Evolutionary conservation across 2,888 invertebrate species (phyloP).

Genomic region (Hecatera dysodea): DNA sequence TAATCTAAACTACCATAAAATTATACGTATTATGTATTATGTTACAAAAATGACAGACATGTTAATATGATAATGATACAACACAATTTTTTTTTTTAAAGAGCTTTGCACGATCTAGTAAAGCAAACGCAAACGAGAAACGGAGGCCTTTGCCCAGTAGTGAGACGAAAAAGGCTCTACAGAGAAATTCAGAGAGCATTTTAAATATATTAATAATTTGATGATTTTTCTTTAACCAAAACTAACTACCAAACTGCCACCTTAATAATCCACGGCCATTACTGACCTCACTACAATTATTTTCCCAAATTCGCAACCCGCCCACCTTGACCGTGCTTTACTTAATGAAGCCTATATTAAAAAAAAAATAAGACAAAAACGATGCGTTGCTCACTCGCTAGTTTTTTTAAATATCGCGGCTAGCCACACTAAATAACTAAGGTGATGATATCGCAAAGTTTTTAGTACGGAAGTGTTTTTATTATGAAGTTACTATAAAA

Average conservation of each 20-base stretch:
- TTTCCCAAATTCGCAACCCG: conserved; percentile 41
- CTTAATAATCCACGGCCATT: conserved; percentile 31
- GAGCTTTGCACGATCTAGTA: neutral
- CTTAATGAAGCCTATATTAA: conserved; percentile 63
- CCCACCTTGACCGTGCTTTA: conserved; percentile 65
- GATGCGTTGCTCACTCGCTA: conserved; percentile 44
- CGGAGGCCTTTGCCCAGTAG: no score
- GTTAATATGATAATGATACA: conserved; percentile 13
- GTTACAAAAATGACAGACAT: neutral
- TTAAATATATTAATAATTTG: no score
- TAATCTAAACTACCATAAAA: neutral
- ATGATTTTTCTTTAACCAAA: neutral
- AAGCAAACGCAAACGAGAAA: no score
- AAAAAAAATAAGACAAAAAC: conserved; percentile 60
- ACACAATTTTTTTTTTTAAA: neutral
- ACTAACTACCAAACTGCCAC: neutral
- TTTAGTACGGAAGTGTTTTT: conserved; percentile 78
- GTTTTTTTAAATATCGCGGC: conserved; percentile 53
- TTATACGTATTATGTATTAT: no score
- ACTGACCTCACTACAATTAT: conserved; percentile 40
- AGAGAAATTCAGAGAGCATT: no score
- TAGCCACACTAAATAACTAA: conserved; percentile 68
- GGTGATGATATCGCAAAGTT: conserved; percentile 75
- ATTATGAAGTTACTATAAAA: conserved; percentile 70
- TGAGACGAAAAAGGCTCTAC: no score